A percentile compares a stretch with the other conserved stretches of the same genome.
Conservation (phyloP, 2,797 vertebrate species). For the Sebastes cheni region DNA sequence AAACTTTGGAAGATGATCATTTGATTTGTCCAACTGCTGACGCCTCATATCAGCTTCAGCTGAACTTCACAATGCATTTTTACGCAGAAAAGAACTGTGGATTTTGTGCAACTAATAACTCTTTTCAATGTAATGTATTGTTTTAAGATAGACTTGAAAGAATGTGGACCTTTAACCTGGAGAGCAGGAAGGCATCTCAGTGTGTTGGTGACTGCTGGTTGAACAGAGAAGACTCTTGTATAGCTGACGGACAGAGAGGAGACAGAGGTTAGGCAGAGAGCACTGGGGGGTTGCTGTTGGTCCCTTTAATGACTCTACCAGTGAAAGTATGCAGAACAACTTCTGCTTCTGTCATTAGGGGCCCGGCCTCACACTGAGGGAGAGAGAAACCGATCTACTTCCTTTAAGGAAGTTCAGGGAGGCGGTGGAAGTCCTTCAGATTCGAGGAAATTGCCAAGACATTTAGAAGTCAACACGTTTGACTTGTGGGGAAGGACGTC, state of each 20-base stretch:
- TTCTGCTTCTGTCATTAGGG: slow-evolving; percentile 83
- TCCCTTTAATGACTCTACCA: slow-evolving; percentile 76
- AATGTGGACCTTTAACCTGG: not conserved
- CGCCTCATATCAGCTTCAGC: not conserved
- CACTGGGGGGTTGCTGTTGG: slow-evolving; percentile 37
- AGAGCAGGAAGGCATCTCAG: not conserved
- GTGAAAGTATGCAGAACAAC: slow-evolving; percentile 76
- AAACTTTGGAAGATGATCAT: not conserved
- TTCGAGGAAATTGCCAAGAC: slow-evolving; percentile 35
- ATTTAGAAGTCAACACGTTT: slow-evolving; percentile 28
- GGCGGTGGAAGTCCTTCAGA: not conserved
- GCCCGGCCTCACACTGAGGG: slow-evolving; percentile 59
- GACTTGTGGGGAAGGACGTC: slow-evolving; percentile 6
- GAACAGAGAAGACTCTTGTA: not conserved
- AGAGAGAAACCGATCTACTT: slow-evolving; percentile 39
- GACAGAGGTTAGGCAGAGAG: slow-evolving; percentile 39
- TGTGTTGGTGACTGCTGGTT: not conserved
- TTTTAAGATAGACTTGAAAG: not conserved
- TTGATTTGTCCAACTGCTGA: not conserved
- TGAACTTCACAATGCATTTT: not conserved
- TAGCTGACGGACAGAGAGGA: slow-evolving; percentile 40
- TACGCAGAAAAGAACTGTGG: not conserved
- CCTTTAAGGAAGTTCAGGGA: slow-evolving; percentile 15
- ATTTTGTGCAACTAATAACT: not conserved
- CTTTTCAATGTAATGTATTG: not conserved